Percentiles rank a stretch among this genome's conserved stretches.
Evolutionary conservation across 2,113 vertebrate genomes (phyloP).

Genomic region (Promerops cafer): DNA sequence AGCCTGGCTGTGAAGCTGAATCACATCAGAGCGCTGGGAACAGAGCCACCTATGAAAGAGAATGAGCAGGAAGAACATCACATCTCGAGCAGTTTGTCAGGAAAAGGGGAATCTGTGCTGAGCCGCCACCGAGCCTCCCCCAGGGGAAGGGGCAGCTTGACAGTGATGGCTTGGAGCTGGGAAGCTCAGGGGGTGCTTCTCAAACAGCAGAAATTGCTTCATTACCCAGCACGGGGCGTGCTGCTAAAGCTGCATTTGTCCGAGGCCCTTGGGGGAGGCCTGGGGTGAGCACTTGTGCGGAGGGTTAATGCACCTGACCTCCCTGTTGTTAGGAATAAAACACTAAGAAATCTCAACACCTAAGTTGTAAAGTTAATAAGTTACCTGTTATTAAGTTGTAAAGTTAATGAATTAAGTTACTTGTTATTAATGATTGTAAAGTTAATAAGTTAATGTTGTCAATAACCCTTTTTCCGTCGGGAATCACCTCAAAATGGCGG

Average conservation of each 20-base stretch:
- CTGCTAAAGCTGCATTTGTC: background rate
- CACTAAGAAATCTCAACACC: no score
- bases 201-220: background rate
- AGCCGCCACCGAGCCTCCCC: background rate
- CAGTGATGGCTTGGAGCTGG: background rate
- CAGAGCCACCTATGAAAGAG: background rate
- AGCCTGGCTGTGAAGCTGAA: slow-evolving; percentile 4
- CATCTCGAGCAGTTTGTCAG: slow-evolving; percentile 7
- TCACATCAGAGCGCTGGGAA: background rate
- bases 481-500: no score
- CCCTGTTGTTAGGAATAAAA: no score
- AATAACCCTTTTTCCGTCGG: no score
- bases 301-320: background rate
- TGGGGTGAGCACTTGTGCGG: background rate
- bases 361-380: no score
- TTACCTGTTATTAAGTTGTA: no score
- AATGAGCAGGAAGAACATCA: slow-evolving; percentile 16
- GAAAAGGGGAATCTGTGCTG: background rate
- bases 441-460: no score
- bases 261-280: accelerated
- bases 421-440: no score
- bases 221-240: background rate
- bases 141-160: background rate
- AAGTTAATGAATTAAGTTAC: no score
- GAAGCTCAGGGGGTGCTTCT: background rate